Conservation (phyloP, 2,888 invertebrate genomes). For the Drosophila subsilvestris region DNA sequence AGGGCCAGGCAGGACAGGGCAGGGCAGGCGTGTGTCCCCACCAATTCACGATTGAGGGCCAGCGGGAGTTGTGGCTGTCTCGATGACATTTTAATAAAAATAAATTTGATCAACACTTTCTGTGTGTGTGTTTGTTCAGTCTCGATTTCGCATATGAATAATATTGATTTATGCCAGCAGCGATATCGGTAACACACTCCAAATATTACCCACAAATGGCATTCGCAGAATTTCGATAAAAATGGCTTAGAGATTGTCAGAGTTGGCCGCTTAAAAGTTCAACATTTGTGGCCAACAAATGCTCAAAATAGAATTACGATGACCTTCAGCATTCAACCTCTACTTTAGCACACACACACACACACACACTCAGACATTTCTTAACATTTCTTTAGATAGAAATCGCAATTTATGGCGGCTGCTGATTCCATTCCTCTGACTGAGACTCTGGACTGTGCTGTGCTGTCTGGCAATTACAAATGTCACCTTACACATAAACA, state of each 20-base stretch:
- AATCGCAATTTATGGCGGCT: conserved; percentile 40
- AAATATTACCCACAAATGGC: no score
- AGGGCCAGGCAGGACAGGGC: conserved; percentile 15
- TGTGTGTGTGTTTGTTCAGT: conserved; percentile 50
- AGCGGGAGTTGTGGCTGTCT: conserved; percentile 7
- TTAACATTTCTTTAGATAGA: conserved; percentile 18
- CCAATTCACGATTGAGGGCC: no score
- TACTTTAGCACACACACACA: background rate
- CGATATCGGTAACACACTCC: no score
- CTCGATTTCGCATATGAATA: conserved; percentile 29
- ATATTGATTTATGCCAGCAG: conserved; percentile 29
- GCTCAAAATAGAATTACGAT: background rate
- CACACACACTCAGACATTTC: no score
- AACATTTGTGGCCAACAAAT: background rate
- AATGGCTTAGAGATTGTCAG: background rate
- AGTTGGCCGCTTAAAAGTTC: background rate
- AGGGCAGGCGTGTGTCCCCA: no score
- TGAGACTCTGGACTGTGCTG: conserved; percentile 1
- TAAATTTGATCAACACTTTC: conserved; percentile 71
- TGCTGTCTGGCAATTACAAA: conserved; percentile 53
- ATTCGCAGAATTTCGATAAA: background rate
- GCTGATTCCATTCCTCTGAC: no score
- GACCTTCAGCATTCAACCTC: background rate
- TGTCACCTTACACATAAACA: conserved; percentile 56
- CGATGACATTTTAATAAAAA: conserved; percentile 71